These are phyloP conservation scores for Anas bahamensis DNA, from an alignment of 2,797 vertebrate species.

Conservation along the genomic window DNA sequence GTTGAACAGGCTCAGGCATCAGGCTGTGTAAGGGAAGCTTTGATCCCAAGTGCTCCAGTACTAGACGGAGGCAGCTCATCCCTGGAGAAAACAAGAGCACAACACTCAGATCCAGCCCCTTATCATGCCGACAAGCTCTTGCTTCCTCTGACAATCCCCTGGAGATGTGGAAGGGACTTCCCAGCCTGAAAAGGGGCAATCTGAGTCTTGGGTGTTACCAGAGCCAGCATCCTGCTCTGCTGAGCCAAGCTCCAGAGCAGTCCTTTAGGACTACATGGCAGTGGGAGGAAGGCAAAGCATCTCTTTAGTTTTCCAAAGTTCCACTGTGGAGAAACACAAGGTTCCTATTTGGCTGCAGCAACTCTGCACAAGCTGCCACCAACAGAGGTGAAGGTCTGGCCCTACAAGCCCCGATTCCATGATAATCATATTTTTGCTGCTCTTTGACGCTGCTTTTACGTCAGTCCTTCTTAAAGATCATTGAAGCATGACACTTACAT, in stretches of 20 bases:
- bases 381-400: neutral
- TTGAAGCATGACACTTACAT: neutral
- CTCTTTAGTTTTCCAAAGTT: neutral
- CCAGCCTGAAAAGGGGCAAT: neutral
- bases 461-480: constrained; percentile 4
- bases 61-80: neutral
- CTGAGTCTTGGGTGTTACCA: neutral
- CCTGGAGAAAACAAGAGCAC: neutral
- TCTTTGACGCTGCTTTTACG: neutral
- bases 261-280: neutral
- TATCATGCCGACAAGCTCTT: neutral
- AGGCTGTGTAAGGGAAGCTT: neutral
- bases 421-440: neutral
- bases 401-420: neutral
- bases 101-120: neutral
- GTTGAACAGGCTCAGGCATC: neutral
- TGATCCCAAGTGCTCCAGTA: neutral
- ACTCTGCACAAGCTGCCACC: neutral
- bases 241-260: neutral
- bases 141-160: neutral
- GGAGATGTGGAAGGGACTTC: neutral
- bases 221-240: neutral
- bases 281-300: neutral
- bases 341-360: neutral
- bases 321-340: neutral